Base-by-base conservation (phyloP, 2,888 invertebrate genomes). In the Chaetogeoica ovagalla region DNA sequence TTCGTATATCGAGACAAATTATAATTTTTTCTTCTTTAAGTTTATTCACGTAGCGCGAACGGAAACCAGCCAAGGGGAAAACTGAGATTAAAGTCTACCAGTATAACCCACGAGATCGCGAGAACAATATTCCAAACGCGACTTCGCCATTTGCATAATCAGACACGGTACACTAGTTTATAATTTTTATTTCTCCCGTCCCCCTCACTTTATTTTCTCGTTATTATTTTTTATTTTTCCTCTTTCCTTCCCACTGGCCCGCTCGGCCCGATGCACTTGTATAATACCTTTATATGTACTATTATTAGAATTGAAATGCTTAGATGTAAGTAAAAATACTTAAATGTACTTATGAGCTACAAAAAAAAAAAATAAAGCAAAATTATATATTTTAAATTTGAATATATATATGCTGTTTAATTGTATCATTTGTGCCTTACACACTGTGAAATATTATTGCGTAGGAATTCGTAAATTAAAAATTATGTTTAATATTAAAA, bases 21-120 rank as follows among this genome's bases (percentile, higher is more conserved):
- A 55, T 70, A 63, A 43, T 43, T 43, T 43, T 43, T 71, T 71
- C 71, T 71, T 71, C 52, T 70, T 70, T n/a, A 70, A 79, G 79
- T 79, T 71, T 79, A 55, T 79, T 63, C 79, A 63, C 79, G 79
- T 71, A 62, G 63, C 68, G 15, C 17, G 7, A 63, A 43, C 15
- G 48, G 63, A 43, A 79, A 79, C 30, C 79, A 57, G 43, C 79
- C 79, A 57, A 63, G 70, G 19, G 71, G 70, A 79, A 79, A 71
- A 79, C 79, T 79, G 63, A 79, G 79, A 79, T 79, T 79, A 79
- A 79, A 79, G 70, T 79, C 79, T 63, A 52, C 37, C 37, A n/a
- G 48, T 39, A 21, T 63, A 52, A 66, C 59, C 43, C 52, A 55
- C 63, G 59, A 71, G 43, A 43, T 43, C 43, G 70, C 37, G 62